Evolutionary conservation across 1,140 invertebrate genomes (phyloP), one percentile per base, ranked within the genome.

Genomic region (Drosophila repletoides): DNA sequence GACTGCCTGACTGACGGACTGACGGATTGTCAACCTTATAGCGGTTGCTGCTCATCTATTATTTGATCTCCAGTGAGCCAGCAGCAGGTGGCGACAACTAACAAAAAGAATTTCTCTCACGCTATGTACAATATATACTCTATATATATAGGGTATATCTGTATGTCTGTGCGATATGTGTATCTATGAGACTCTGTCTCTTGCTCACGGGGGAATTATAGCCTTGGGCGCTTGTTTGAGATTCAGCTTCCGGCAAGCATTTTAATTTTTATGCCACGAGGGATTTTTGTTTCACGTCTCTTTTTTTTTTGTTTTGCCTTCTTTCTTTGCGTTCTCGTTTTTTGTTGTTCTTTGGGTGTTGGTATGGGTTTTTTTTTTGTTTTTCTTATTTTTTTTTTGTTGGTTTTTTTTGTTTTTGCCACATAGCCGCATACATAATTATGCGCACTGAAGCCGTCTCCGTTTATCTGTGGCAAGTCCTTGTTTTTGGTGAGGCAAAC

Each of bases 161-260:
- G 5, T 40, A 26, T 34, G 10, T 5, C 4, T 31, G 6, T 46
- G 55, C 10, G n/a, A n/a, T 48, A 43, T 59, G 56, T 48, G 26
- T 46, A 33, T 17, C n/a, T n/a, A n/a, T n/a, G n/a, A 2, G 4
- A 15, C 43, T 6, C 1, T 24, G 22, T 7, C 29, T 75, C 56
- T 56, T 48, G 34, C 21, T 33, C 56, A 66, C 65, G 55, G 21
- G 55, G 56, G 56, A 66, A 79, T 65, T 77, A 77, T 49, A 83
- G 80, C 80, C 80, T 84, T 79, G 74, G 70, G 80, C 70, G 71
- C 71, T 79, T 79, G 79, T 86, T 86, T 84, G 79, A 84, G 80
- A 84, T 86, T 86, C 80, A 67, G 75, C 75, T 84, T 86, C 80
- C 80, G 79, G 79, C 79, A 84, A 86, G 79, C 79, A 84, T 84